These are phyloP conservation scores for Bunonema sp. DNA, from an alignment of 2,888 invertebrate species.

Conservation along the genomic window DNA sequence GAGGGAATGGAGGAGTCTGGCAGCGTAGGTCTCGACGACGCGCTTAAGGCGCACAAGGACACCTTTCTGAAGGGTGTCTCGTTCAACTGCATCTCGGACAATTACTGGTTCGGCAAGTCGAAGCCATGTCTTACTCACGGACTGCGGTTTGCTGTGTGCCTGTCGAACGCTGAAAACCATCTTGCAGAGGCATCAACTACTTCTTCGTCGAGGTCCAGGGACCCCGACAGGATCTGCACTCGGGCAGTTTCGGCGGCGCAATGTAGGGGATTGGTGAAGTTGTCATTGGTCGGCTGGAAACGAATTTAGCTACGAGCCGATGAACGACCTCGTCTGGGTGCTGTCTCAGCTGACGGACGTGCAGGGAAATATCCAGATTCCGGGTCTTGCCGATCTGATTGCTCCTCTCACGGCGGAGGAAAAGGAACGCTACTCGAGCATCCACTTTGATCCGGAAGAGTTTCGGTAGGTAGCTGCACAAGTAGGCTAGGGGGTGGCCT, in stretches of 20 bases:
- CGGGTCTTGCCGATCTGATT: slow-evolving; percentile 71
- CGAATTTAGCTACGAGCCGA: slow-evolving; percentile 58
- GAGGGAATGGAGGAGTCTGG: slow-evolving; percentile 98
- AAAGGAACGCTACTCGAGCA: slow-evolving; percentile 59
- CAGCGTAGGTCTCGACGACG: slow-evolving; percentile 78
- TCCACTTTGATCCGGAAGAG: slow-evolving; percentile 64
- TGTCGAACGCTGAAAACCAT: not conserved
- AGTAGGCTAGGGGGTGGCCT: not conserved
- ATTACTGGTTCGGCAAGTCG: slow-evolving; percentile 91
- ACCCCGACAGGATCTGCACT: slow-evolving; percentile 78
- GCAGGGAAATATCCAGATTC: slow-evolving; percentile 62
- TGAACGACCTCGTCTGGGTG: slow-evolving; percentile 75
- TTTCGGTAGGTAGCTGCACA: slow-evolving; percentile 6
- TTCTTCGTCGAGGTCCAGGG: slow-evolving; percentile 65
- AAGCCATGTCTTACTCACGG: slow-evolving; percentile 95
- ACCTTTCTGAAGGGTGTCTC: slow-evolving; percentile 57
- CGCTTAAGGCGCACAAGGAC: slow-evolving; percentile 54
- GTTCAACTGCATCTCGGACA: slow-evolving; percentile 91
- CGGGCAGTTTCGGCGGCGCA: slow-evolving; percentile 83
- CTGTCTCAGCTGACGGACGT: slow-evolving; percentile 69
- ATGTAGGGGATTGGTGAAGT: slow-evolving; percentile 54
- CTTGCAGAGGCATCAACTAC: slow-evolving; percentile 60
- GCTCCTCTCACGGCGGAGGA: slow-evolving; percentile 50
- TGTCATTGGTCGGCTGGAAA: not conserved
- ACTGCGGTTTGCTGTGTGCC: slow-evolving; percentile 49